Percentiles rank a stretch among this genome's conserved stretches.
These are phyloP conservation scores for Zaprionus bogoriensis DNA, from an alignment of 2,888 invertebrate species.

Conservation along the genomic window DNA sequence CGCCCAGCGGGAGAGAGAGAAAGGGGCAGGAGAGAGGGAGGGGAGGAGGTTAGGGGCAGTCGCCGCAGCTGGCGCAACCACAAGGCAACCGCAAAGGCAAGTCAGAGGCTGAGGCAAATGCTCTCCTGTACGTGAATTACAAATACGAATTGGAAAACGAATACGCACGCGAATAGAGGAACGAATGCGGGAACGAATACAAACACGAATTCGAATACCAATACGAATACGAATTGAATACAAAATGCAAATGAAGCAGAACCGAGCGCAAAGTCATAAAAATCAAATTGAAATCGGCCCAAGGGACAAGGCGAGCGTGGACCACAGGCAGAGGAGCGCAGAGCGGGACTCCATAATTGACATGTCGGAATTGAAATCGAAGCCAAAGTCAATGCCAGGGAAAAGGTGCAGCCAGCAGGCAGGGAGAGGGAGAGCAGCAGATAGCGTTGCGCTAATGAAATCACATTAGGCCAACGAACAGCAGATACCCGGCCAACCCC, in stretches of 20 bases:
- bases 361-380: conserved; percentile 51
- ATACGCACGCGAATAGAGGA: no score
- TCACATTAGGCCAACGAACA: conserved; percentile 1
- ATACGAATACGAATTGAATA: conserved; percentile 59
- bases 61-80: conserved; percentile 58
- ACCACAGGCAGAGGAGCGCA: background rate
- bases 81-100: conserved; percentile 45
- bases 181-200: conserved; percentile 12
- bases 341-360: conserved; percentile 53
- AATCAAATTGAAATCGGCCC: conserved; percentile 69
- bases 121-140: conserved; percentile 49
- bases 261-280: conserved; percentile 58
- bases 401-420: conserved; percentile 33
- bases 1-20: conserved; percentile 1
- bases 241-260: conserved; percentile 73
- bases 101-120: background rate
- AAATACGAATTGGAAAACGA: conserved; percentile 18
- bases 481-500: conserved; percentile 15
- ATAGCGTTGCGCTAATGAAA: conserved; percentile 22
- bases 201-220: no score
- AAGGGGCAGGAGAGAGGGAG: background rate
- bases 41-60: background rate
- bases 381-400: conserved; percentile 33
- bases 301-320: conserved; percentile 14
- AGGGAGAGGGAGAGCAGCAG: conserved; percentile 1